Conservation (phyloP, 2,888 invertebrate species). For the Ochropacha duplaris region DNA sequence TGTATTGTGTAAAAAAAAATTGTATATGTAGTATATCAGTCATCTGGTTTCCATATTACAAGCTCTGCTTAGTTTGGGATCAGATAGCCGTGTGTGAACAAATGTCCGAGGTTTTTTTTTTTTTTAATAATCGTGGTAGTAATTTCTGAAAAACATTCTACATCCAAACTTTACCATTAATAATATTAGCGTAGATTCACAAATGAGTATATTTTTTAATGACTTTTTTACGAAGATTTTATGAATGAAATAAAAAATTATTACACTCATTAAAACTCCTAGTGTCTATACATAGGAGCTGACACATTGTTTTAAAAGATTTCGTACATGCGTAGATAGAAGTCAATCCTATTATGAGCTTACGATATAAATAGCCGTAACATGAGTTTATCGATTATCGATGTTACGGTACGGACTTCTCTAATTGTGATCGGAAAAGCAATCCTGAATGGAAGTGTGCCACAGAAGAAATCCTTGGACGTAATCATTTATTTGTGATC, state of each 20-base stretch:
- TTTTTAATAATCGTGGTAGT: too few species aligned
- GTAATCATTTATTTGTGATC: constrained; percentile 2
- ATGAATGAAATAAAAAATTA: constrained; percentile 1
- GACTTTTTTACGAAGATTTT: background rate
- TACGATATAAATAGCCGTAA: background rate
- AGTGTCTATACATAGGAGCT: background rate
- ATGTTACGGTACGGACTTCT: background rate
- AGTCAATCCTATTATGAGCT: background rate
- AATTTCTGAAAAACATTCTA: too few species aligned
- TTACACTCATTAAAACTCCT: background rate
- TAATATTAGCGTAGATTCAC: background rate
- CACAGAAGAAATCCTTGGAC: constrained; percentile 20
- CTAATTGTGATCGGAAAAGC: constrained; percentile 9
- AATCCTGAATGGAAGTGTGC: constrained; percentile 28
- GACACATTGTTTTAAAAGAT: background rate
- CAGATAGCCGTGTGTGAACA: too few species aligned
- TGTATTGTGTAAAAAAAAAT: too few species aligned
- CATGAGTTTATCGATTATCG: background rate
- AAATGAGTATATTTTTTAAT: background rate
- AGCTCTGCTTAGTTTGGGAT: too few species aligned
- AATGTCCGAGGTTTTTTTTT: too few species aligned
- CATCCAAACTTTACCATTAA: background rate
- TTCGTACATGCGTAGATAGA: background rate
- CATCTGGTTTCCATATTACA: too few species aligned
- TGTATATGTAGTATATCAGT: too few species aligned